Conservation (phyloP, 2,113 vertebrate species). For the Athene cunicularia region DNA sequence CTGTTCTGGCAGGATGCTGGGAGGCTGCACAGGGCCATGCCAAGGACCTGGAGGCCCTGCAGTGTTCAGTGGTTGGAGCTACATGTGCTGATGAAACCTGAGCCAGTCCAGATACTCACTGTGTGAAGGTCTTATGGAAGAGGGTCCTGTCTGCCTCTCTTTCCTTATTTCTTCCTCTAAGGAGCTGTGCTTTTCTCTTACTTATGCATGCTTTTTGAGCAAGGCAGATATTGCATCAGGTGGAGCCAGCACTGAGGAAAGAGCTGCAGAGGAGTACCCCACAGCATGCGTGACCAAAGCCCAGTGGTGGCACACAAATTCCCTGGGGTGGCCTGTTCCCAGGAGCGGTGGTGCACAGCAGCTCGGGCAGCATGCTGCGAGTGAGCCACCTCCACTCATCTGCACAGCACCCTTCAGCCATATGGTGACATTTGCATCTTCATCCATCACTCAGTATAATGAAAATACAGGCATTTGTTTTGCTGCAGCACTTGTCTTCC, state of each 20-base stretch:
- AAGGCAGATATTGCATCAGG: background rate
- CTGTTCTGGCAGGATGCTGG: rapidly evolving
- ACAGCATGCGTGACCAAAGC: background rate
- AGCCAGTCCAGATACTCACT: background rate
- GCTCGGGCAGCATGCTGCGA: rapidly evolving
- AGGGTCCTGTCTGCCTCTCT: background rate
- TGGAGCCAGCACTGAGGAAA: background rate
- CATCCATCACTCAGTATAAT: background rate
- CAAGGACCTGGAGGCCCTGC: background rate
- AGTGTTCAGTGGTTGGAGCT: background rate
- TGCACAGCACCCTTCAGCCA: background rate
- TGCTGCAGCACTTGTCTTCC: background rate
- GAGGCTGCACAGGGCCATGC: rapidly evolving
- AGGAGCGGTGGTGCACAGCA: rapidly evolving
- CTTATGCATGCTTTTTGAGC: background rate
- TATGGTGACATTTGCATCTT: conserved; percentile 49
- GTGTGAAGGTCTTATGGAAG: background rate
- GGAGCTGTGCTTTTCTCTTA: background rate
- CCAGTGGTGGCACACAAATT: background rate
- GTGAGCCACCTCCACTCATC: background rate
- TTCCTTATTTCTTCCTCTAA: background rate
- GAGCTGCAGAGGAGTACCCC: background rate
- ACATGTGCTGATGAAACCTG: background rate
- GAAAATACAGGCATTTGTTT: conserved; percentile 39
- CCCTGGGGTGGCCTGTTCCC: rapidly evolving